Evolutionary conservation across 64 coral and sea anemone species (phyloP).

Genomic region (Hydrozoanthus tunicans): DNA sequence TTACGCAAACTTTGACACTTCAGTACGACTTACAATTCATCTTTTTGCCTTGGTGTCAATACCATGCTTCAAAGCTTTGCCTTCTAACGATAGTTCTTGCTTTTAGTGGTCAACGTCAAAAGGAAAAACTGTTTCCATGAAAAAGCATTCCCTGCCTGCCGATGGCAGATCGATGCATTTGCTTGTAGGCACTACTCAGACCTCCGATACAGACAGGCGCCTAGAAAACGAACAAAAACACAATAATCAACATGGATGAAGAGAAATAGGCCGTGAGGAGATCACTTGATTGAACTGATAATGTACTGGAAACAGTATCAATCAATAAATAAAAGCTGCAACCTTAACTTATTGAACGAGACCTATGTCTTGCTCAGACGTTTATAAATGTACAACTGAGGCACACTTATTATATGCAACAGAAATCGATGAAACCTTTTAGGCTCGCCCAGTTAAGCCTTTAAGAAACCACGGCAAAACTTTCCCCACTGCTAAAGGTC

Average conservation of each 20-base stretch:
- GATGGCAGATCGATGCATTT: conserved; percentile 40
- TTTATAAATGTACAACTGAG: conserved; percentile 22
- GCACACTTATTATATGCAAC: conserved; percentile 24
- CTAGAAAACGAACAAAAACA: conserved; percentile 53
- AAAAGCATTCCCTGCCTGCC: conserved; percentile 64
- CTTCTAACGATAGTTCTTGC: conserved; percentile 29
- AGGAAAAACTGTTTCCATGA: conserved; percentile 51
- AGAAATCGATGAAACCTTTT: conserved; percentile 51
- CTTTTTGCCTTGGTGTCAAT: conserved; percentile 94
- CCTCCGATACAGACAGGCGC: conserved; percentile 49
- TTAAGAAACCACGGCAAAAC: conserved; percentile 28
- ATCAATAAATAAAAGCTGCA: conserved; percentile 4
- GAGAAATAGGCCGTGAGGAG: conserved; percentile 1
- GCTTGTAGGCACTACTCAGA: conserved; percentile 27
- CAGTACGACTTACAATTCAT: conserved; percentile 90
- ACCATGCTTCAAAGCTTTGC: conserved; percentile 83
- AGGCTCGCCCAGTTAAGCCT: neutral
- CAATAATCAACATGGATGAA: neutral
- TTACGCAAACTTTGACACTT: conserved; percentile 19
- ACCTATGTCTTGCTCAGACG: conserved; percentile 51
- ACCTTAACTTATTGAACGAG: conserved; percentile 21
- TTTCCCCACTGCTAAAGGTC: conserved; percentile 1
- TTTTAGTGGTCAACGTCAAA: conserved; percentile 65
- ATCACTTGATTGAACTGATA: conserved; percentile 43
- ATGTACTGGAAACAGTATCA: conserved; percentile 37